Base-by-base conservation (phyloP, 2,113 vertebrate genomes). In the Odocoileus hemionus region DNA sequence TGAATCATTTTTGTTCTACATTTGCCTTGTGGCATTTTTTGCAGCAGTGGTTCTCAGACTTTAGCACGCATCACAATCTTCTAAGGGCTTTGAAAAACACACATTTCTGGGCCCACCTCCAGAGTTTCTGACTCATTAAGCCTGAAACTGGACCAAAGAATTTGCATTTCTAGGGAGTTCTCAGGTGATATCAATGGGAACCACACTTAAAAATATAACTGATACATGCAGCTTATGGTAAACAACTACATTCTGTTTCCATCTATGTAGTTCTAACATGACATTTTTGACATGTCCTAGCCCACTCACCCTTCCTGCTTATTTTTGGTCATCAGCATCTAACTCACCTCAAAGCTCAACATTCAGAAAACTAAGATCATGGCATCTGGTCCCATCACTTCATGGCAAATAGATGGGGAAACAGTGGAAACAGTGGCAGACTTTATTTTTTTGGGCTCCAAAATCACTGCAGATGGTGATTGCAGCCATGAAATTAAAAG, bases 1-100 rank as follows among this genome's bases (percentile, higher is more conserved):
- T 97, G 86, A 94, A 96, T 10, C 89, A 91, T 33, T 95, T 95
- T 97, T 95, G 88, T 92, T 96, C 82, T 94, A 97, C 94, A 97
- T 98, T 95, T 98, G 94, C 74, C 83, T 11, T 15, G 58, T 89
- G 95, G 89, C 91, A 97, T 97, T 98, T 98, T 96, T 92, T 84
- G 11, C 4, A 87, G 25, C 10, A 26, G 12, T n/a, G 23, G 39
- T 21, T 60, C 92, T 96, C 64, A 70, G 39, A 43, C 17, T 83
- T 33, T 5, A 79, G 17, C 10, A 70, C 10, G 83, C 26, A 82
- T 25, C 15, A 52, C 52, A 86, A 82, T 64, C 47, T 95, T 10
- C 21, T 82, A 28, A 26, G 25, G 15, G 45, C 79, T 95, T 43
- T 76, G 23, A 21, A 79, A 67, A 93, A 33, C 25, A 36, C 25